Conservation (phyloP, 2,797 vertebrate species). For the Hydrolagus colliei region DNA sequence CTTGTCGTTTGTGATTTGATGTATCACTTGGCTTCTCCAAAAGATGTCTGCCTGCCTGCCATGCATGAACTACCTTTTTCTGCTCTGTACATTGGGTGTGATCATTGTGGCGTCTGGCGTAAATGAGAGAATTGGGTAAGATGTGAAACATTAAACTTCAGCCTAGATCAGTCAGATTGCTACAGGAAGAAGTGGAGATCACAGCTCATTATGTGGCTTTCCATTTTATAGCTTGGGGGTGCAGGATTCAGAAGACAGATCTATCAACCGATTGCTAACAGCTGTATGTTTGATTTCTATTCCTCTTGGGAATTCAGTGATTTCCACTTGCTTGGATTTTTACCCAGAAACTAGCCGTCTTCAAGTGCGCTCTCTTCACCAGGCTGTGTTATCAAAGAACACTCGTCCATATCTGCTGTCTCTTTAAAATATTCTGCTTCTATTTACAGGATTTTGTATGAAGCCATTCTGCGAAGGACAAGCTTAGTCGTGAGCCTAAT, state of each 20-base stretch:
- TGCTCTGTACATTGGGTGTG: background rate
- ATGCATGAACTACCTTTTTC: too few species aligned
- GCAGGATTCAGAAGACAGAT: background rate
- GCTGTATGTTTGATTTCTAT: background rate
- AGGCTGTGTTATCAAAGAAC: background rate
- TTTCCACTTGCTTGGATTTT: background rate
- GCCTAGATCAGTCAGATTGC: background rate
- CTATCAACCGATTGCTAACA: background rate
- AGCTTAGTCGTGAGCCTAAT: too few species aligned
- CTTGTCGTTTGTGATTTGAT: background rate
- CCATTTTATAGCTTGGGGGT: background rate
- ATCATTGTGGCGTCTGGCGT: background rate
- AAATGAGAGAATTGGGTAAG: background rate
- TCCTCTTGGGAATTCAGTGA: background rate
- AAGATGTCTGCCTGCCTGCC: background rate
- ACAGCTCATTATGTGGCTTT: background rate
- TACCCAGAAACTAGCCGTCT: background rate
- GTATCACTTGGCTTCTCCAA: background rate
- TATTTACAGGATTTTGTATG: constrained; percentile 1
- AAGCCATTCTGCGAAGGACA: background rate
- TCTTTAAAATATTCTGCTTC: background rate
- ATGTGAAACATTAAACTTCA: background rate
- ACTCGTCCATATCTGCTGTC: background rate
- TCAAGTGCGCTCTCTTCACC: background rate
- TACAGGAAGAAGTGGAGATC: background rate